These are phyloP conservation scores for Troides aeacus DNA, from an alignment of 2,888 invertebrate species.

Conservation along the genomic window DNA sequence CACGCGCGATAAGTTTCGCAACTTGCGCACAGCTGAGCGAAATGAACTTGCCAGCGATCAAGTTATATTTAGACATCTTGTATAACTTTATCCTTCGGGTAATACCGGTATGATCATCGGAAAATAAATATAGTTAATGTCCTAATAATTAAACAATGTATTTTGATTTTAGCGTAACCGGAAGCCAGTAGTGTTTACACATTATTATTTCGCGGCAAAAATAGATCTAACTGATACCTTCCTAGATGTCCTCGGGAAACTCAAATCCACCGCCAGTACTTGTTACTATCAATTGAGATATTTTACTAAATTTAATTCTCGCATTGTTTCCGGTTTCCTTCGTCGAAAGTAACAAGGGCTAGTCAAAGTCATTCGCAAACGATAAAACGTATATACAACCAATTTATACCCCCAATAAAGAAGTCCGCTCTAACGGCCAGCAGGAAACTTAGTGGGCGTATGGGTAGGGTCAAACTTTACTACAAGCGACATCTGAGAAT, in stretches of 20 bases:
- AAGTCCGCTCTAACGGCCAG: slow-evolving; percentile 25
- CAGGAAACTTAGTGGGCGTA: slow-evolving; percentile 22
- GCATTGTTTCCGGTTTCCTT: no score
- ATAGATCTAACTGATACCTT: no score
- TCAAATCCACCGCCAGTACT: no score
- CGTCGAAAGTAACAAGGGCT: slow-evolving; percentile 34
- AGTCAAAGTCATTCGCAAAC: slow-evolving; percentile 36
- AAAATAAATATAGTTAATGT: no score
- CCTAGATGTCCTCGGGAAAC: no score
- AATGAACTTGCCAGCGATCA: slow-evolving; percentile 14
- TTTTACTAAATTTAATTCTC: not conserved
- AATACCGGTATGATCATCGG: no score
- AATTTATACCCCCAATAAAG: slow-evolving; percentile 40
- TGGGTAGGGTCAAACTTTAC: not conserved
- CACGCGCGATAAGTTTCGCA: slow-evolving; percentile 12
- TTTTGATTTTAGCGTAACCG: no score
- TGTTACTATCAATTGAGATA: no score
- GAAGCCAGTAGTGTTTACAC: no score
- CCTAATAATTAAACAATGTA: no score
- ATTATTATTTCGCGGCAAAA: no score
- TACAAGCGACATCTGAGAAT: slow-evolving; percentile 8
- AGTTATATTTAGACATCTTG: not conserved
- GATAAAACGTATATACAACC: slow-evolving; percentile 39
- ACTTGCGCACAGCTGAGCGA: not conserved
- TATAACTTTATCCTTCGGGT: no score